A percentile compares a stretch with the other conserved stretches of the same genome.
phyloP scores from a whole-genome alignment of 1,140 invertebrate genomes.

The Pomacea maculata region DNA sequence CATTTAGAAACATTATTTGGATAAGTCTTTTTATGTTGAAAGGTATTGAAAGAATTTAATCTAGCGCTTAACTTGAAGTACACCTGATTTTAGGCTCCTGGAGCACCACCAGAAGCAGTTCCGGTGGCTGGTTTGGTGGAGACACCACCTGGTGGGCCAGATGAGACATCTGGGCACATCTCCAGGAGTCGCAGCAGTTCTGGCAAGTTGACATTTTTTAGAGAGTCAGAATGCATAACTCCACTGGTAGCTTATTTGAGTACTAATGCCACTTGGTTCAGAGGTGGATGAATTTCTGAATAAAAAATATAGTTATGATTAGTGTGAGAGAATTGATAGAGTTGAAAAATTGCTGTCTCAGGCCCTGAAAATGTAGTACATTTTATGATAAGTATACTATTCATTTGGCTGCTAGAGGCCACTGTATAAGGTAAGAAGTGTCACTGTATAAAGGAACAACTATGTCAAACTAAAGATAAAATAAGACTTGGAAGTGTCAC shows the following conservation, averaged over 20 bases:
- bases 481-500: background rate
- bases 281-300: background rate
- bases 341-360: no score
- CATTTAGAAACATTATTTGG: background rate
- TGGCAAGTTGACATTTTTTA: constrained; percentile 13
- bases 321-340: no score
- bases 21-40: background rate
- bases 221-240: no score
- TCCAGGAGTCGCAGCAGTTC: constrained; percentile 26
- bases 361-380: no score
- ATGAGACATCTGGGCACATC: constrained; percentile 11
- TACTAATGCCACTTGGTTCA: background rate
- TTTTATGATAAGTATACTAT: no score
- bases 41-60: no score
- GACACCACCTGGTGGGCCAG: constrained; percentile 39
- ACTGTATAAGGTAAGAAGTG: no score
- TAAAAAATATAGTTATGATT: background rate
- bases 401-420: no score
- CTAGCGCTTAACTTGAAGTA: no score
- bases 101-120: constrained; percentile 39
- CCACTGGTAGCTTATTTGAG: no score
- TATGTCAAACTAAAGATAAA: background rate
- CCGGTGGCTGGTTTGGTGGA: constrained; percentile 50
- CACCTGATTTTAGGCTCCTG: constrained; percentile 31
- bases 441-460: background rate